Base-by-base conservation (phyloP, 2,888 invertebrate genomes). In the Brachypterus glaber region DNA sequence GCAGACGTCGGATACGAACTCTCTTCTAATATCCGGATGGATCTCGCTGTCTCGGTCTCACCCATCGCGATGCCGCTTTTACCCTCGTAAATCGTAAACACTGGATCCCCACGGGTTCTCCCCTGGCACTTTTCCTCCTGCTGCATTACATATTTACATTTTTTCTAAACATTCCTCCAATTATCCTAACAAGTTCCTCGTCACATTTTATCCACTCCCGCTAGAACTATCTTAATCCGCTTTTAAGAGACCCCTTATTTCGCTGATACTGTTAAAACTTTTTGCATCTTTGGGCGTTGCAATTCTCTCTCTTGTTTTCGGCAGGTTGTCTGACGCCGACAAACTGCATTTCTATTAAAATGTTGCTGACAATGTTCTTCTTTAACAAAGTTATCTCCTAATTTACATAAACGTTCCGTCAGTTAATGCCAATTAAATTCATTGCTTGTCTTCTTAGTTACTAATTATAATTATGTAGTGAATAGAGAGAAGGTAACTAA, bases 1-100 rank as follows among this genome's bases (percentile, higher is more conserved):
- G 41, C 53, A 49, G 50, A 45, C 51, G 52, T 55, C 52, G 51
- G 57, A 53, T 52, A 57, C 55, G 58, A 60, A 60, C 55, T 50
- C 61, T 60, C 60, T 62, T 62, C 59, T 62, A 60, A 62, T 62
- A 61, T 62, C 59, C 60, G 62, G 59, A 62, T 60, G 61, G 54
- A 51, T 59, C 11, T 27, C 52, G 46, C 46, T 44, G 32, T 52
- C 54, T 49, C 49, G 39, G 51, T 60, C 51, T 50, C 51, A 47
- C 55, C 50, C 57, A 54, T 54, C 52, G 50, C 52, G 48, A 43
- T 49, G 46, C 46, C 39, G 41, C 41, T 37, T 39, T 48, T 45
- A 54, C 52, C 50, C 52, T 54, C 59, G 50, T 60, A 60, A 62
- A 61, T 60, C 60, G 61, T 60, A 60, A 62, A 60, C 60, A 58